Conservation (phyloP, 2,797 vertebrate genomes). For the Epinephelus malabaricus region DNA sequence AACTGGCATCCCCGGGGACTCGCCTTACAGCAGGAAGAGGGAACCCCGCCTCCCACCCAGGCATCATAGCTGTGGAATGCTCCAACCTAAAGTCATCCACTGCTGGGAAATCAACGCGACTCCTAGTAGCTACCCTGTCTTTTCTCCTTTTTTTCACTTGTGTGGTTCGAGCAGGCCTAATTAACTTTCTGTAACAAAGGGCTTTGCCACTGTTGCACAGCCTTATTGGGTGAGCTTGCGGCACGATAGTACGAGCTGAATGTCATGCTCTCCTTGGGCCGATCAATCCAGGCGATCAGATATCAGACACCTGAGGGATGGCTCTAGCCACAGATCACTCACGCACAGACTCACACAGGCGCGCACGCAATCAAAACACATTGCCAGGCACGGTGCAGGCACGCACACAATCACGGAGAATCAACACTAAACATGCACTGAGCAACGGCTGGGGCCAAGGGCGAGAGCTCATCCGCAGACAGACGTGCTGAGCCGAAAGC, state of each 20-base stretch:
- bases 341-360: slow-evolving; percentile 22
- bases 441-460: slow-evolving; percentile 63
- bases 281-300: slow-evolving; percentile 85
- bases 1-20: slow-evolving; percentile 62
- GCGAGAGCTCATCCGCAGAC: slow-evolving; percentile 45
- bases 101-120: slow-evolving; percentile 59
- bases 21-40: slow-evolving; percentile 46
- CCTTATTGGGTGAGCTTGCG: slow-evolving; percentile 58
- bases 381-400: slow-evolving; percentile 12
- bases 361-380: slow-evolving; percentile 35
- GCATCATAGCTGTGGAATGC: slow-evolving; percentile 40
- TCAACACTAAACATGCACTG: slow-evolving; percentile 34
- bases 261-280: slow-evolving; percentile 85
- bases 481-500: slow-evolving; percentile 50
- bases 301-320: slow-evolving; percentile 84
- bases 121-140: slow-evolving; percentile 27
- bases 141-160: slow-evolving; percentile 11
- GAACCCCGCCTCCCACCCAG: slow-evolving; percentile 21
- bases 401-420: slow-evolving; percentile 23
- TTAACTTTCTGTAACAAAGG: slow-evolving; percentile 72
- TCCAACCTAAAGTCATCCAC: slow-evolving; percentile 29
- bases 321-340: slow-evolving; percentile 67
- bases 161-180: slow-evolving; percentile 60
- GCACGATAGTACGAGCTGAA: slow-evolving; percentile 75
- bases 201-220: slow-evolving; percentile 16